phyloP scores from a whole-genome alignment of 2,888 invertebrate genomes.

The Agriopis aurantiaria region DNA sequence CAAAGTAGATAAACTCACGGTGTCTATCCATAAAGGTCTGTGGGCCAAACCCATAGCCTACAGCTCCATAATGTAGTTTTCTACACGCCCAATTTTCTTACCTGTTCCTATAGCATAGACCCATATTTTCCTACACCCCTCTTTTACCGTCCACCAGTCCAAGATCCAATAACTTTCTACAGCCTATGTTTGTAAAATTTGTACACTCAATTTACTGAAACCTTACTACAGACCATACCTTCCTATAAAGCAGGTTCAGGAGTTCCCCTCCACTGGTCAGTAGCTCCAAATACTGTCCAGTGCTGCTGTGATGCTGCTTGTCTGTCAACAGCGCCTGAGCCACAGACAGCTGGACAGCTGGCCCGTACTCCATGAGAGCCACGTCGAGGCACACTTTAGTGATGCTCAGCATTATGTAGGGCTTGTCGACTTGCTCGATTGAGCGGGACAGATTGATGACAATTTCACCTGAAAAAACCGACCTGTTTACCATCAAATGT shows the following conservation, averaged over 20 bases:
- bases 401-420: conserved; percentile 91
- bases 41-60: too few relatives aligned
- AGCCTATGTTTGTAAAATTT: too few relatives aligned
- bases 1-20: too few relatives aligned
- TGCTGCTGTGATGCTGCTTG: conserved; percentile 90
- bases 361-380: conserved; percentile 92
- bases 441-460: conserved; percentile 89
- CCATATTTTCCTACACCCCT: too few relatives aligned
- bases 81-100: too few relatives aligned
- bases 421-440: conserved; percentile 88
- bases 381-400: conserved; percentile 90
- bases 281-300: conserved; percentile 92
- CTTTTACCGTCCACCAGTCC: too few relatives aligned
- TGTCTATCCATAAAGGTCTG: too few relatives aligned
- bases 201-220: too few relatives aligned
- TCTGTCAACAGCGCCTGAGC: conserved; percentile 86
- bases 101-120: too few relatives aligned
- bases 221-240: conserved; percentile 75
- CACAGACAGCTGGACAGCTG: conserved; percentile 89
- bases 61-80: too few relatives aligned
- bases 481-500: background rate
- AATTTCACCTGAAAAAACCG: conserved; percentile 78
- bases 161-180: too few relatives aligned
- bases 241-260: conserved; percentile 91
- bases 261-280: conserved; percentile 89